phyloP scores from a whole-genome alignment of 2,113 vertebrate genomes.

The Lota lota region DNA sequence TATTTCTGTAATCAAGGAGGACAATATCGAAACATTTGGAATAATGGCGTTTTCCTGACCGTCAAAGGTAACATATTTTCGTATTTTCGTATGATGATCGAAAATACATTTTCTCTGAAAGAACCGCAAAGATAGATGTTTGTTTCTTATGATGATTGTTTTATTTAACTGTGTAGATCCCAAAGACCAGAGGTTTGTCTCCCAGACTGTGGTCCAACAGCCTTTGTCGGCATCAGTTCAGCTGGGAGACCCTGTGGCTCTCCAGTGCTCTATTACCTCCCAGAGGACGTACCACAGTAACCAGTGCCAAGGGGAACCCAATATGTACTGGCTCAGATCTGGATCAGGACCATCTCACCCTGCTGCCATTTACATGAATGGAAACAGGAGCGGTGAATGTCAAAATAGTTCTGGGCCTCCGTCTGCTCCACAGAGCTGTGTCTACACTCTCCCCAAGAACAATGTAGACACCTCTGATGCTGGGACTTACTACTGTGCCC shows the following conservation, averaged over 20 bases:
- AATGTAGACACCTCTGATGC: constrained; percentile 35
- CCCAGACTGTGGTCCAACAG: constrained; percentile 18
- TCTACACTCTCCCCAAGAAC: constrained; percentile 23
- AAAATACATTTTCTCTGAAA: neutral
- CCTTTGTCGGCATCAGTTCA: constrained; percentile 2
- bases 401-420: too few relatives aligned
- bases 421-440: constrained; percentile 1
- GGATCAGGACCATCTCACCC: too few relatives aligned
- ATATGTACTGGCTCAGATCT: too few relatives aligned
- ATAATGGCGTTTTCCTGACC: constrained; percentile 9
- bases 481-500: constrained; percentile 49
- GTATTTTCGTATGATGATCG: too few relatives aligned
- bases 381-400: too few relatives aligned
- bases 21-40: accelerated
- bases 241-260: constrained; percentile 34
- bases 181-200: neutral
- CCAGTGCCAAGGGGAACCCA: too few relatives aligned
- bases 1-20: constrained; percentile 19
- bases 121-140: too few relatives aligned
- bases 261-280: constrained; percentile 7
- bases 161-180: constrained; percentile 17
- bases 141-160: accelerated
- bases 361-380: too few relatives aligned
- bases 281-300: too few relatives aligned
- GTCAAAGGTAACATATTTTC: constrained; percentile 45